These are phyloP conservation scores for Drosophila austrosaltans DNA, from an alignment of 2,888 invertebrate genomes.

Conservation along the genomic window DNA sequence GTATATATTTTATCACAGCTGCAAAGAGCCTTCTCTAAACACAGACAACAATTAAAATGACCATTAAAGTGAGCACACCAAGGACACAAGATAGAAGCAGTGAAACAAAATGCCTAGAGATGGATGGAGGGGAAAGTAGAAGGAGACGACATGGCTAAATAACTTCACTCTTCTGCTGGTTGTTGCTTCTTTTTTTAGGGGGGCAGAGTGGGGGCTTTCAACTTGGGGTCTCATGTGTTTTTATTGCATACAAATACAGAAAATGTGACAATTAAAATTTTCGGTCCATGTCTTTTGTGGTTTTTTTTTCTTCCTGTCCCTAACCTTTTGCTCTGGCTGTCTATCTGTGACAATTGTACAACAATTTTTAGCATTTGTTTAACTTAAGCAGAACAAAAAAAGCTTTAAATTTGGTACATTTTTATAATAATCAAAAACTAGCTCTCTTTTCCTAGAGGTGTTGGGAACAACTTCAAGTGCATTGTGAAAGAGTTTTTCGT, in stretches of 20 bases:
- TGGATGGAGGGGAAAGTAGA: neutral
- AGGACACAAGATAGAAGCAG: neutral
- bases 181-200: too few relatives aligned
- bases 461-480: too few relatives aligned
- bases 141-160: neutral
- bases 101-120: neutral
- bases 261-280: slow-evolving; percentile 71
- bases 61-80: slow-evolving; percentile 24
- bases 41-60: slow-evolving; percentile 49
- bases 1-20: slow-evolving; percentile 33
- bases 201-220: neutral
- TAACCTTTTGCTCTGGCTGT: slow-evolving; percentile 7
- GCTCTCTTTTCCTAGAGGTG: too few relatives aligned
- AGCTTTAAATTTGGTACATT: neutral
- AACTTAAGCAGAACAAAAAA: neutral
- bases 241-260: slow-evolving; percentile 41
- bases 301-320: neutral
- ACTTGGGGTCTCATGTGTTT: slow-evolving; percentile 54
- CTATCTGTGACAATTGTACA: slow-evolving; percentile 38
- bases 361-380: slow-evolving; percentile 21
- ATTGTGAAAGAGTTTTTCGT: neutral
- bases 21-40: slow-evolving; percentile 19
- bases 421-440: neutral
- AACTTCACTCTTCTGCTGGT: neutral
- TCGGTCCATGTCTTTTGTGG: slow-evolving; percentile 32